Evolutionary conservation across 2,888 invertebrate species (phyloP).

Genomic region (Tachina fera): DNA sequence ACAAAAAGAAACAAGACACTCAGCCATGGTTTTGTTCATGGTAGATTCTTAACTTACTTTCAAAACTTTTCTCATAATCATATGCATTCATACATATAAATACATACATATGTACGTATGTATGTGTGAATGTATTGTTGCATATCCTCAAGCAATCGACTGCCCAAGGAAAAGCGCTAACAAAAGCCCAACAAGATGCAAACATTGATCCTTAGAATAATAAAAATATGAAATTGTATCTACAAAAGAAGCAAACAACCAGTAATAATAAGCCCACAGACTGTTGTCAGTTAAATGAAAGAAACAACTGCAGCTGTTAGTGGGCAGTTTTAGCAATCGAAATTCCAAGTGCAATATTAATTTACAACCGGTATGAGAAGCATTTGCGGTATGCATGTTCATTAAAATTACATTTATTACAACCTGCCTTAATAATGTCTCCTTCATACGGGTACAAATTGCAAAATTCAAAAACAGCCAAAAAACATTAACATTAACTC

Average conservation of each 20-base stretch:
- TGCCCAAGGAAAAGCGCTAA: conserved; percentile 13
- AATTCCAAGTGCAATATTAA: conserved; percentile 47
- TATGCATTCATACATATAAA: too few relatives aligned
- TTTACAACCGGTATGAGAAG: conserved; percentile 66
- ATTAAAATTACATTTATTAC: conserved; percentile 72
- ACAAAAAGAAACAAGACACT: too few relatives aligned
- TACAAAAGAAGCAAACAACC: conserved; percentile 10
- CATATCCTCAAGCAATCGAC: not conserved
- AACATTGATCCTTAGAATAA: conserved; percentile 32
- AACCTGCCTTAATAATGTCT: conserved; percentile 59
- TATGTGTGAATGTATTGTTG: too few relatives aligned
- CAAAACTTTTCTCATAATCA: too few relatives aligned
- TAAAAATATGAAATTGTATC: conserved; percentile 21
- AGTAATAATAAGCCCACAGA: not conserved
- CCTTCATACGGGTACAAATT: conserved; percentile 50
- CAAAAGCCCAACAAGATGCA: conserved; percentile 24
- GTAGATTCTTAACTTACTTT: too few relatives aligned
- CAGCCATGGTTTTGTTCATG: too few relatives aligned
- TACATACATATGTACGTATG: too few relatives aligned
- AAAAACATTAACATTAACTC: conserved; percentile 9
- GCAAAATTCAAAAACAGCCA: conserved; percentile 12
- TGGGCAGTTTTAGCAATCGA: conserved; percentile 2
- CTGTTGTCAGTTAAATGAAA: conserved; percentile 10
- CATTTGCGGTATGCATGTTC: conserved; percentile 68
- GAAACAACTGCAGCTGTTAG: conserved; percentile 63